Conservation (phyloP, 2,888 invertebrate species). For the Muschampia plurimacula region DNA sequence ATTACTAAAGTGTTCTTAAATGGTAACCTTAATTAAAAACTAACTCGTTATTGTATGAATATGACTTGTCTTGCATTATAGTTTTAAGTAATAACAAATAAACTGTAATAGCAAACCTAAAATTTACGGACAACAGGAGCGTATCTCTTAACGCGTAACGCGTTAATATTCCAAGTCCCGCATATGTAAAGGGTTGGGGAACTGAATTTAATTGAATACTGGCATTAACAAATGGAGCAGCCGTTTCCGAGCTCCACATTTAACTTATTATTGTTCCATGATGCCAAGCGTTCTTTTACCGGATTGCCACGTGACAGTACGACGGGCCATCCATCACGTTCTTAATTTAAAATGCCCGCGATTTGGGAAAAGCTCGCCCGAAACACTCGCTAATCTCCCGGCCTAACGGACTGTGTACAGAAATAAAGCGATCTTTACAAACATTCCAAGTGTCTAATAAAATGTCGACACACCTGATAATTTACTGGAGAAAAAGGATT, state of each 20-base stretch:
- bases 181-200: constrained; percentile 76
- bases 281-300: constrained; percentile 67
- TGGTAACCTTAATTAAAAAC: background rate
- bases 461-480: constrained; percentile 56
- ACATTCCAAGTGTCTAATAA: constrained; percentile 65
- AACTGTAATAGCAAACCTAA: constrained; percentile 33
- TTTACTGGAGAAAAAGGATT: constrained; percentile 59
- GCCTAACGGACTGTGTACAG: constrained; percentile 65
- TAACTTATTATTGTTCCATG: constrained; percentile 81
- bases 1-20: background rate
- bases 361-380: constrained; percentile 72
- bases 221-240: constrained; percentile 83
- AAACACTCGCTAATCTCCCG: constrained; percentile 73
- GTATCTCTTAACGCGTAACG: constrained; percentile 56
- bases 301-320: constrained; percentile 76
- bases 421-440: constrained; percentile 72
- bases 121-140: constrained; percentile 42
- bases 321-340: constrained; percentile 81
- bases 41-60: too few species aligned
- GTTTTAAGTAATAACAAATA: constrained; percentile 15
- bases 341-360: constrained; percentile 83
- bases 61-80: too few species aligned
- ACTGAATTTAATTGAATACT: constrained; percentile 83
- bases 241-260: constrained; percentile 80
- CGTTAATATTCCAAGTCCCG: constrained; percentile 75